Evolutionary conservation across 2,797 vertebrate species (phyloP).

Genomic region (Erethizon dorsatum): DNA sequence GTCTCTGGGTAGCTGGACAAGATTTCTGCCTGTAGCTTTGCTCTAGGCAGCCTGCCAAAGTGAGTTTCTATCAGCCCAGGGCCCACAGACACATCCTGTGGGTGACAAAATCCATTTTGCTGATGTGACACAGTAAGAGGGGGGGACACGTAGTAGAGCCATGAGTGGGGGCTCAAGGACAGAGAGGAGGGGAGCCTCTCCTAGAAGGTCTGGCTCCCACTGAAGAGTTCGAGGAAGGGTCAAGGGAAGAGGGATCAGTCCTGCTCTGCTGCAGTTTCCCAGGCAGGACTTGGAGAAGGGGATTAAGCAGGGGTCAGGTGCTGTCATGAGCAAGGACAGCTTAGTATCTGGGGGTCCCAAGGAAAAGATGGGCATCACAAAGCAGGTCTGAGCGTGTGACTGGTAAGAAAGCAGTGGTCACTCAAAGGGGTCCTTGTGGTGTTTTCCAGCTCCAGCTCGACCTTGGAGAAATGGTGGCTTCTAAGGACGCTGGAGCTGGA

Average conservation of each 20-base stretch:
- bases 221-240: background rate
- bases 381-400: too few species aligned
- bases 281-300: background rate
- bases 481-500: background rate
- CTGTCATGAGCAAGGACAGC: background rate
- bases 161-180: too few species aligned
- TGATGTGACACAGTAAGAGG: background rate
- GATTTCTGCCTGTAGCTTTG: background rate
- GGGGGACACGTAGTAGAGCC: too few species aligned
- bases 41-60: too few species aligned
- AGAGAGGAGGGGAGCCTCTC: background rate
- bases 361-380: background rate
- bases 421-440: background rate
- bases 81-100: background rate
- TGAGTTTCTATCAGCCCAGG: too few species aligned
- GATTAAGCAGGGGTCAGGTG: background rate
- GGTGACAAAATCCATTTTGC: accelerated
- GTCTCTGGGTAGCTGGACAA: background rate
- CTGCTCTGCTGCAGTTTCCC: background rate
- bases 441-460: background rate
- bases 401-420: background rate
- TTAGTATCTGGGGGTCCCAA: background rate
- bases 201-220: background rate
- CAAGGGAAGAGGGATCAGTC: background rate
- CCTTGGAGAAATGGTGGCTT: background rate